phyloP scores from a whole-genome alignment of 2,113 vertebrate genomes.

The Ciconia stormi region DNA sequence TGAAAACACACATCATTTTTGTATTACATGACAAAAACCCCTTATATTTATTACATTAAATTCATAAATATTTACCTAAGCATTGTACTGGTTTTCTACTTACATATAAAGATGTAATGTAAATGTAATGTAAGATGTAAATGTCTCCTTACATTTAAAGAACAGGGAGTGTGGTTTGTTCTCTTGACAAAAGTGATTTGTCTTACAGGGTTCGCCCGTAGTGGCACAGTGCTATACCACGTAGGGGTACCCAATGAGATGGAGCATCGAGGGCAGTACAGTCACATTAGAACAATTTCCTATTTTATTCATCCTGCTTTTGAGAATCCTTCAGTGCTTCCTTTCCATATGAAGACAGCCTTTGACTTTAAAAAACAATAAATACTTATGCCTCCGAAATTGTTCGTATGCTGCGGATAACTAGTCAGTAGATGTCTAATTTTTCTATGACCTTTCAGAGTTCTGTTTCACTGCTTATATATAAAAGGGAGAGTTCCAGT shows the following conservation, averaged over 20 bases:
- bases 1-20: slow-evolving; percentile 28
- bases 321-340: slow-evolving; percentile 24
- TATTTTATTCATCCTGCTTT: not conserved
- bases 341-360: slow-evolving; percentile 10
- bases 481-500: not conserved
- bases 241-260: accelerated
- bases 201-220: not conserved
- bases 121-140: too few relatives aligned
- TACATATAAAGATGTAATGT: slow-evolving; percentile 1
- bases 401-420: slow-evolving; percentile 30
- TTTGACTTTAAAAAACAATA: slow-evolving; percentile 2
- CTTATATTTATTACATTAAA: slow-evolving; percentile 44
- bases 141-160: slow-evolving; percentile 17
- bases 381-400: not conserved
- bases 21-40: not conserved
- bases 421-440: not conserved
- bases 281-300: not conserved
- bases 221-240: not conserved
- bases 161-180: slow-evolving; percentile 11
- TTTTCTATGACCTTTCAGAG: slow-evolving; percentile 14
- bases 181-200: not conserved
- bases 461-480: not conserved
- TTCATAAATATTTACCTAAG: slow-evolving; percentile 40
- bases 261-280: not conserved
- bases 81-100: not conserved